A percentile compares a stretch with the other conserved stretches of the same genome.
Conservation (phyloP, 53 echinoderm and acorn worm species). For the Zoroaster sp. region DNA sequence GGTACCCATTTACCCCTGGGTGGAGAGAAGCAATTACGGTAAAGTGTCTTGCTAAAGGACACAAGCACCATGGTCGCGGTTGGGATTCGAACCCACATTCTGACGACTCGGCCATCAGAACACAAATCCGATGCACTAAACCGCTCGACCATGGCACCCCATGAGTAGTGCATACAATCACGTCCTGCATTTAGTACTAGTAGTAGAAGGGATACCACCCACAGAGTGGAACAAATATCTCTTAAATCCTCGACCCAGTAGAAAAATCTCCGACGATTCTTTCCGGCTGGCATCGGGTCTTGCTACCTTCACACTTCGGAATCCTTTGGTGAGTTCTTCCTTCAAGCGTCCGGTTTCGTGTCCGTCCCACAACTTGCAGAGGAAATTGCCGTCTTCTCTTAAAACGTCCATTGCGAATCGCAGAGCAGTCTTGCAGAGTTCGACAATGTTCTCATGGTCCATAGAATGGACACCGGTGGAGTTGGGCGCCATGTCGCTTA, state of each 20-base stretch:
- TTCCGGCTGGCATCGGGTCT: conserved; percentile 86
- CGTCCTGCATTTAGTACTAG: not conserved
- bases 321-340: conserved; percentile 52
- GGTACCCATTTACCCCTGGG: no score
- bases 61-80: no score
- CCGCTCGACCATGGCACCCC: not conserved
- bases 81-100: no score
- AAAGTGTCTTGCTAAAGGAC: no score
- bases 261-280: conserved; percentile 82
- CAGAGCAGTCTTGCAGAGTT: conserved; percentile 52
- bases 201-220: not conserved
- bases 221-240: conserved; percentile 47
- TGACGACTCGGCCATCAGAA: no score
- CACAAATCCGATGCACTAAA: no score
- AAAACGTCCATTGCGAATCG: conserved; percentile 62
- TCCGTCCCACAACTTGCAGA: conserved; percentile 91
- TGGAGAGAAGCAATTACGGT: no score
- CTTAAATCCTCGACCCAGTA: conserved; percentile 81
- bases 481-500: conserved; percentile 96
- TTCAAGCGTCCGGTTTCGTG: conserved; percentile 55
- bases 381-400: conserved; percentile 70
- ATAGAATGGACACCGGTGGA: conserved; percentile 77
- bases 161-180: not conserved
- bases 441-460: conserved; percentile 84
- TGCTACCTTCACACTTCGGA: conserved; percentile 65